Conservation (phyloP, 2,888 invertebrate genomes). For the Idaea dimidiata region DNA sequence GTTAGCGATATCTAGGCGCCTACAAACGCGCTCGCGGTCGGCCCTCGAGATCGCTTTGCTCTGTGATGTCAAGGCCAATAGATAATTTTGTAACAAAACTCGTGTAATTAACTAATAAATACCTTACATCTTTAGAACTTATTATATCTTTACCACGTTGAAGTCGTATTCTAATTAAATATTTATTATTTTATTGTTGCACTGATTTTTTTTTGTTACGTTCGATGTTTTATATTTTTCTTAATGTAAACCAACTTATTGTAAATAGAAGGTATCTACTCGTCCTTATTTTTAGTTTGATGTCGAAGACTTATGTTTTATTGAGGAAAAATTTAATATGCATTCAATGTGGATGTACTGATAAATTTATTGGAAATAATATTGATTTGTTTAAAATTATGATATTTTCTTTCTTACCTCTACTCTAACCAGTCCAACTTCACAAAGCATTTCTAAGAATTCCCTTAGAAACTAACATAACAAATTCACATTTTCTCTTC, state of each 20-base stretch:
- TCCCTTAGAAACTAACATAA: too few species aligned
- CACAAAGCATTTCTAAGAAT: too few species aligned
- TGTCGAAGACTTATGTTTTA: slow-evolving; percentile 74
- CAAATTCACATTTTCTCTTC: too few species aligned
- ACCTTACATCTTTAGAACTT: slow-evolving; percentile 61
- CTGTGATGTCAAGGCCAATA: slow-evolving; percentile 79
- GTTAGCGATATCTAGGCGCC: slow-evolving; percentile 14
- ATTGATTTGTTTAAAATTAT: slow-evolving; percentile 77
- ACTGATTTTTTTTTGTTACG: slow-evolving; percentile 73
- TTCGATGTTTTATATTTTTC: slow-evolving; percentile 74
- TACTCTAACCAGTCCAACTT: too few species aligned
- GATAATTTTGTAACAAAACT: slow-evolving; percentile 75
- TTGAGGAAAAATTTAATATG: slow-evolving; percentile 64
- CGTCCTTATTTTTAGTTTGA: slow-evolving; percentile 68
- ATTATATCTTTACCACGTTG: slow-evolving; percentile 75
- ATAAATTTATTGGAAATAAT: slow-evolving; percentile 80
- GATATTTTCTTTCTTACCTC: slow-evolving; percentile 40
- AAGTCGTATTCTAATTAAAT: slow-evolving; percentile 71
- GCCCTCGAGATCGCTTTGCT: slow-evolving; percentile 67
- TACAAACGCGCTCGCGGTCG: slow-evolving; percentile 37
- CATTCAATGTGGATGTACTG: slow-evolving; percentile 79
- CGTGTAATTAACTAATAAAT: slow-evolving; percentile 72
- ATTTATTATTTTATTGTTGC: slow-evolving; percentile 80
- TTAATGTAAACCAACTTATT: slow-evolving; percentile 69
- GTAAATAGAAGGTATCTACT: slow-evolving; percentile 72